Percentiles rank a stretch among this genome's conserved stretches.
Evolutionary conservation across 2,797 vertebrate species (phyloP).

Genomic region (Streptopelia turtur): DNA sequence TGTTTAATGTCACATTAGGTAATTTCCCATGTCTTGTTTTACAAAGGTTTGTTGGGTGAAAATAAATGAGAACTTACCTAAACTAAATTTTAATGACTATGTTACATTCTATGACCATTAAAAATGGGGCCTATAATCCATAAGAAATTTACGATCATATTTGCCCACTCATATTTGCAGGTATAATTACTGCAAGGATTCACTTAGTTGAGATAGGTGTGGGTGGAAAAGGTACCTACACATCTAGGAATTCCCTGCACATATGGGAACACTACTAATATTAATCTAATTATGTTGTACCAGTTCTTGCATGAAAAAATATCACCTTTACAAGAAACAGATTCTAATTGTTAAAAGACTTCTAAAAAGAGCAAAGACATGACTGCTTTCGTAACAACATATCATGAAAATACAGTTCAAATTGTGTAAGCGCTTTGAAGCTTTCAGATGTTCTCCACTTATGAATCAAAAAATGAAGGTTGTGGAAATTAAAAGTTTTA

Average conservation of each 20-base stretch:
- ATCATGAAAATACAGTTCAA: conserved; percentile 45
- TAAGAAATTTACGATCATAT: neutral
- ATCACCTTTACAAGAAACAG: neutral
- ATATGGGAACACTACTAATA: neutral
- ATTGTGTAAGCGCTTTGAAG: neutral
- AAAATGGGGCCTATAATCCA: neutral
- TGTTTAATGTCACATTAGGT: neutral
- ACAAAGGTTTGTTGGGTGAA: neutral
- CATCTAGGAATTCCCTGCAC: neutral
- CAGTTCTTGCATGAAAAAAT: neutral
- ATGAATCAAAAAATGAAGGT: neutral
- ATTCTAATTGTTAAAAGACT: conserved; percentile 4
- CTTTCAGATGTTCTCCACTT: neutral
- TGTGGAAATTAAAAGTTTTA: neutral
- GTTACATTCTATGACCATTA: neutral
- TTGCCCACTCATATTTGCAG: neutral
- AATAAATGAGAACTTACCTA: neutral
- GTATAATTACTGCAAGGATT: neutral
- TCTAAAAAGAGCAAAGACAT: neutral
- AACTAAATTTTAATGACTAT: neutral
- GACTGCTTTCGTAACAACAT: neutral
- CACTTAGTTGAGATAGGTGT: neutral
- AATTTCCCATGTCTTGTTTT: neutral
- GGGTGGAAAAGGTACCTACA: neutral
- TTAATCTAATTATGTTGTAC: neutral